phyloP scores from a whole-genome alignment of 2,888 invertebrate genomes.

The Acanthococcus lagerstroemiae region DNA sequence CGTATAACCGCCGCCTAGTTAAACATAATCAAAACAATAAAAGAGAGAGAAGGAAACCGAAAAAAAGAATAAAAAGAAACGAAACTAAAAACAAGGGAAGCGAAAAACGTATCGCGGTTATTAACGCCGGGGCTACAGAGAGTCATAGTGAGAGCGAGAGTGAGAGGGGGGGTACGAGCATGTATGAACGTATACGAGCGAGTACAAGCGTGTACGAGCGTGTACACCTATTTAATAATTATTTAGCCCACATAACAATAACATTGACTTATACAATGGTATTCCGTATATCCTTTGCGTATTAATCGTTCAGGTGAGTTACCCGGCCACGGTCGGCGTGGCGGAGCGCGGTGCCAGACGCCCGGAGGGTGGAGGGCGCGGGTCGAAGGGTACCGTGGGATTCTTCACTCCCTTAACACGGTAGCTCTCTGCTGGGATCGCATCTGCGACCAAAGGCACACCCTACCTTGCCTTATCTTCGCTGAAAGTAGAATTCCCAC shows the following conservation, averaged over 20 bases:
- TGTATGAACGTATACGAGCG: too few species aligned
- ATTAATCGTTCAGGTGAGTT: conserved; percentile 29
- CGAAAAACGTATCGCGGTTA: too few species aligned
- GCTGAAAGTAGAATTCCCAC: conserved; percentile 23
- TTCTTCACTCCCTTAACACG: conserved; percentile 29
- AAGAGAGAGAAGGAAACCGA: too few species aligned
- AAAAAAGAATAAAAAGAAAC: too few species aligned
- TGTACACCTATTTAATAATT: conserved; percentile 22
- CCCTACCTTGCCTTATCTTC: conserved; percentile 21
- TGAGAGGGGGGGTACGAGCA: too few species aligned
- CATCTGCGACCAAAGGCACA: conserved; percentile 29
- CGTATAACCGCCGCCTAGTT: too few species aligned
- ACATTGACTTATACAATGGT: conserved; percentile 13
- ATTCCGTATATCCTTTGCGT: not conserved
- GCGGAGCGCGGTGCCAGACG: too few species aligned
- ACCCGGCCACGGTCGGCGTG: not conserved
- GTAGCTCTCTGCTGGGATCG: conserved; percentile 17
- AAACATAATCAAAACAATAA: too few species aligned
- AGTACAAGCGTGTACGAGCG: too few species aligned
- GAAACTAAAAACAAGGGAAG: too few species aligned
- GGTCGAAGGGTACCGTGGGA: conserved; percentile 25
- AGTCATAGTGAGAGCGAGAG: too few species aligned
- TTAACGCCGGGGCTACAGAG: too few species aligned
- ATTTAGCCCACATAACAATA: conserved; percentile 30
- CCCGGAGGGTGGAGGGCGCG: conserved; percentile 1